Base-by-base conservation (phyloP, 2,797 vertebrate genomes). In the Pipistrellus nathusii region DNA sequence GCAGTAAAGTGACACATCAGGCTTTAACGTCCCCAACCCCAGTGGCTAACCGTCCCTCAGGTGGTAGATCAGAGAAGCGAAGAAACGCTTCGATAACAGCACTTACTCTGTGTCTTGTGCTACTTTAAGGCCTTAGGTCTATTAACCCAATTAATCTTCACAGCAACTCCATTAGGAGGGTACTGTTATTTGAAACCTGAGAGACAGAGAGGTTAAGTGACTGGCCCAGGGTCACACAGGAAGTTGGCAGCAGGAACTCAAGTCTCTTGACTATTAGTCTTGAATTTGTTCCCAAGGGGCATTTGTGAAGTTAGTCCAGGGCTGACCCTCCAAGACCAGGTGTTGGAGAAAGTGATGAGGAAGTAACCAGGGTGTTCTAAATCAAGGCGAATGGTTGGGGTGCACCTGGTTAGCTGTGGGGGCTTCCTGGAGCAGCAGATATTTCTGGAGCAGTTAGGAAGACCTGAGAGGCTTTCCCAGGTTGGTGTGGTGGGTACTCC, bases 191-290 rank as follows among this genome's bases (percentile, higher is more conserved):
- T 35, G 76, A 83, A 72, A 46, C 38, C 53, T 13, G 32, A 90
- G 72, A 46, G 64, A 64, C 87, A 85, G 84, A 95, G 57, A 86
- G 64, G 23, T 80, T 53, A 53, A 88, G 38, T n/a, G 81, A 21
- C 68, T 55, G 46, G 17, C 25, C 25, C 8, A 13, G 35, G 23
- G 44, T 85, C 92, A 85, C 27, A 44, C 11, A 71, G 82, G 66
- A 66, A 64, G 25, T 23, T 59, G 32, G 46, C 68, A 41, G 41
- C 51, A 81, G 90, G 30, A 88, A 57, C 82, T 64, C 53, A 64
- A 21, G 12, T 35, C 51, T 95, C n/a, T 84, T 64, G 85, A 71
- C 21, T 72, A 35, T 38, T 15, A 20, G 53, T 51, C 27, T 21
- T 55, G n/a, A 27, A 57, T 84, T 81, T 59, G 51, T 57, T 55